Percentiles rank a stretch among this genome's conserved stretches.
Conservation (phyloP, 2,888 invertebrate genomes). For the Schizotus pectinicornis region DNA sequence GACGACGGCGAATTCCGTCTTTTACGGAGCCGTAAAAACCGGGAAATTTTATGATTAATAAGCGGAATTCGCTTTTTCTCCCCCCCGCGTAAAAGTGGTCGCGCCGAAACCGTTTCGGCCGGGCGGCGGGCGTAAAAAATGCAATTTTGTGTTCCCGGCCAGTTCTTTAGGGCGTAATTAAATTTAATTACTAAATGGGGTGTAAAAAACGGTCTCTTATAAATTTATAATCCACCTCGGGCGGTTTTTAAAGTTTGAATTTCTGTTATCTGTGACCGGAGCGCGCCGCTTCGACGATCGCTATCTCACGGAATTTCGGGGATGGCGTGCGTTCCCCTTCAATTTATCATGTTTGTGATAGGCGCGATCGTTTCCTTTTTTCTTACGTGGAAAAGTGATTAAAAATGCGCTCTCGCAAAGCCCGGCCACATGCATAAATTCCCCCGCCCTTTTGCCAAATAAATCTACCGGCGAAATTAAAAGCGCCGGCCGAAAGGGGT, state of each 20-base stretch:
- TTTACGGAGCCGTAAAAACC: slow-evolving; percentile 34
- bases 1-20: slow-evolving; percentile 29
- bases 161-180: slow-evolving; percentile 44
- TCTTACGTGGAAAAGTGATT: slow-evolving; percentile 6
- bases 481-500: slow-evolving; percentile 48
- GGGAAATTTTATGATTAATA: slow-evolving; percentile 38
- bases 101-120: slow-evolving; percentile 8
- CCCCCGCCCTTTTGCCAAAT: slow-evolving; percentile 46
- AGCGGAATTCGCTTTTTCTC: slow-evolving; percentile 32
- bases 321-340: too few species aligned
- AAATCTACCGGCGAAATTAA: slow-evolving; percentile 52
- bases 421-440: slow-evolving; percentile 46
- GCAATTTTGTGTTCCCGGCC: slow-evolving; percentile 26
- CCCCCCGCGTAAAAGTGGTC: slow-evolving; percentile 19
- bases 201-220: slow-evolving; percentile 45
- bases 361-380: too few species aligned
- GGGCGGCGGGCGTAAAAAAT: slow-evolving; percentile 28
- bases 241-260: background rate
- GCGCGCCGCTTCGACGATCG: background rate
- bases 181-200: slow-evolving; percentile 52
- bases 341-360: too few species aligned
- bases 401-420: slow-evolving; percentile 22
- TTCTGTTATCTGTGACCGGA: background rate
- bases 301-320: background rate
- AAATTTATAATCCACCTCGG: slow-evolving; percentile 44